phyloP scores from a whole-genome alignment of 2,113 vertebrate species.

The Corythaixoides concolor region DNA sequence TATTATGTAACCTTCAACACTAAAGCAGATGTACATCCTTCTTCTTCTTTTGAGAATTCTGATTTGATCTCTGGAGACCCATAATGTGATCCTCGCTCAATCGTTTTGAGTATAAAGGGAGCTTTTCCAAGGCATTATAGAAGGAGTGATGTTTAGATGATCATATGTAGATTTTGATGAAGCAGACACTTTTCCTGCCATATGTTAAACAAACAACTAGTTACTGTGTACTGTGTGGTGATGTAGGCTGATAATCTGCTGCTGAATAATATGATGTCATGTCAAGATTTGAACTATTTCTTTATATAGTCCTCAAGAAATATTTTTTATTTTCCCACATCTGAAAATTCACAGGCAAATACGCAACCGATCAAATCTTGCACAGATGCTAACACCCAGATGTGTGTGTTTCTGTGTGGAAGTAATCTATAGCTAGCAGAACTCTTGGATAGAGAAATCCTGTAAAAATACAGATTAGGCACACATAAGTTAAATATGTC shows the following conservation, averaged over 20 bases:
- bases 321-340: neutral
- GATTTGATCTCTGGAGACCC: constrained; percentile 11
- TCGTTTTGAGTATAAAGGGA: neutral
- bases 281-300: neutral
- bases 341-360: constrained; percentile 37
- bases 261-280: neutral
- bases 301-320: constrained; percentile 3
- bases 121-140: neutral
- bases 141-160: neutral
- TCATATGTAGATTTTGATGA: neutral
- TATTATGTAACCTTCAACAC: neutral
- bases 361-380: constrained; percentile 17
- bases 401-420: constrained; percentile 21
- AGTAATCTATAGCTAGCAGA: constrained; percentile 33
- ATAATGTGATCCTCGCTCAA: neutral
- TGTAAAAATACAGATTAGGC: constrained; percentile 49
- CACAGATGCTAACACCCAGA: constrained; percentile 39
- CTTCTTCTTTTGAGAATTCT: neutral
- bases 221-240: neutral
- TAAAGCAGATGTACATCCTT: neutral
- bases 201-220: neutral
- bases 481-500: constrained; percentile 23
- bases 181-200: neutral
- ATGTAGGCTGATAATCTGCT: neutral
- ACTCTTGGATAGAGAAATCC: constrained; percentile 22